Evolutionary conservation across 2,113 vertebrate species (phyloP), one percentile per base, ranked within the genome.

Genomic region (Agapornis roseicollis): DNA sequence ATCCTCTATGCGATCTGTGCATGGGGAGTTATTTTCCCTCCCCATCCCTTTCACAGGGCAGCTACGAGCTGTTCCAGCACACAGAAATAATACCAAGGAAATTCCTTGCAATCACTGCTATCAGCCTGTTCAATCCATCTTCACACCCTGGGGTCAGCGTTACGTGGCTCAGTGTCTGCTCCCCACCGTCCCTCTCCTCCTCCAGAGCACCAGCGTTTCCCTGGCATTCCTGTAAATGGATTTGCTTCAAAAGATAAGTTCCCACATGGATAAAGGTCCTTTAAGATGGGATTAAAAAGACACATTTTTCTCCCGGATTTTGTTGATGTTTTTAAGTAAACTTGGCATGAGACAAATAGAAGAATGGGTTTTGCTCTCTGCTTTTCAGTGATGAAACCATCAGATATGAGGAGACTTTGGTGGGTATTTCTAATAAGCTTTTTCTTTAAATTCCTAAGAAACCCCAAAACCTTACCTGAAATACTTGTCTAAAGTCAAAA

Each of bases 201-300:
- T 81, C 68, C 72, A 50, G 20, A 80, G 11, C 29, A 42, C 13
- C 84, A 52, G 27, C 8, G 7, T 17, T 69, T 41, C 70, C 58
- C 35, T 52, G 61, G 14, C 29, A 22, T 28, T 22, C 35, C 74
- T 29, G 25, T 7, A 37, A 78, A 58, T 12, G 22, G 29, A 46
- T 70, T 80, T 85, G 17, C 93, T 94, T 95, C 89, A 94, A 96
- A 95, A 78, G 92, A 27, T 11, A 78, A 68, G 18, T 86, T 94
- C 90, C 95, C 1, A 68, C 91, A 80, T 88, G 85, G 92, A 41
- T 92, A 93, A 90, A 94, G 82, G 82, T 10, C 85, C 69, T 74
- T 91, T 60, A 83, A 93, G 91, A 95, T 25, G 77, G 93, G 88
- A 94, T 97, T 96, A 95, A 85, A 94, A 86, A 85, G 66, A 64